Conservation (phyloP, 2,888 invertebrate genomes). For the Odontocolon sp. region DNA sequence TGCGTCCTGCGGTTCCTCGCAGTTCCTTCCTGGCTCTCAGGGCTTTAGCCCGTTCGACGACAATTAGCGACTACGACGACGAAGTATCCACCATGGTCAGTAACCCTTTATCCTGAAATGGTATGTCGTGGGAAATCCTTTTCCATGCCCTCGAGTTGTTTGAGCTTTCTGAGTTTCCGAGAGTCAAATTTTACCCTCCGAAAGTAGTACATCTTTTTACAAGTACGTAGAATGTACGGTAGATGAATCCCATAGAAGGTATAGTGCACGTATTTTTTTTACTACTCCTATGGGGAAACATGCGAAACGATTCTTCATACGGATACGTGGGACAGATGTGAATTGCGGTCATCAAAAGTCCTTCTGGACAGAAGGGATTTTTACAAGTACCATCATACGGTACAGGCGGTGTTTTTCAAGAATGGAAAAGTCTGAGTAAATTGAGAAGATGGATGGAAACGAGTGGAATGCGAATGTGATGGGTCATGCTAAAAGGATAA, state of each 20-base stretch:
- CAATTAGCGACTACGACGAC: constrained; percentile 67
- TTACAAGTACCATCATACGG: constrained; percentile 28
- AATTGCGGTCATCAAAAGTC: constrained; percentile 38
- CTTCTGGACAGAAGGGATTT: background rate
- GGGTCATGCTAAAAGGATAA: no score
- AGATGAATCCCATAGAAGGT: no score
- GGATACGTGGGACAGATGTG: constrained; percentile 49
- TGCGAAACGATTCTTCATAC: background rate
- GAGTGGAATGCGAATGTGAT: constrained; percentile 56
- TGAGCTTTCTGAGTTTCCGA: background rate
- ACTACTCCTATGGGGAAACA: background rate
- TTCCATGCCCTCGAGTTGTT: constrained; percentile 21
- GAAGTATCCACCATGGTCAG: constrained; percentile 37
- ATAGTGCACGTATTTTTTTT: constrained; percentile 6
- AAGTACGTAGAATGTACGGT: constrained; percentile 4
- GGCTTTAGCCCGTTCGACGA: constrained; percentile 64
- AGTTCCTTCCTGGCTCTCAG: constrained; percentile 34
- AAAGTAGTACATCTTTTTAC: background rate
- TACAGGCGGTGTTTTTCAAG: constrained; percentile 38
- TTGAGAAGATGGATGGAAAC: background rate
- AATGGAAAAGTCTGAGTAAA: background rate
- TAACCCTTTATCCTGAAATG: constrained; percentile 51
- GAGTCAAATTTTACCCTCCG: background rate
- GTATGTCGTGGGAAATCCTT: constrained; percentile 35
- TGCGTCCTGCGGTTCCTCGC: constrained; percentile 64